Evolutionary conservation across 2,113 vertebrate genomes (phyloP).

Genomic region (Cygnus buccinator): DNA sequence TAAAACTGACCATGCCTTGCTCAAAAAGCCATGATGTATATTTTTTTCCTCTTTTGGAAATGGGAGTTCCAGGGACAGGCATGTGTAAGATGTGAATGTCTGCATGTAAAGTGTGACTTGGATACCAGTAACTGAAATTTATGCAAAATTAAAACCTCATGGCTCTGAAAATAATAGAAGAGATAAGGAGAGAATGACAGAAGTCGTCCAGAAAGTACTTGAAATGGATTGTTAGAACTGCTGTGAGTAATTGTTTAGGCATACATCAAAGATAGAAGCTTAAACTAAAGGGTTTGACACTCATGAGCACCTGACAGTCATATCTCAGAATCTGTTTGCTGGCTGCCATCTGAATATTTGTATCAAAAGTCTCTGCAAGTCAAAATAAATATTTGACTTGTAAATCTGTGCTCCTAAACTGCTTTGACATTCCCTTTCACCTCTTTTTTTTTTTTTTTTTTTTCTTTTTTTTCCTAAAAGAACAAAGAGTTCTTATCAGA

Average conservation of each 20-base stretch:
- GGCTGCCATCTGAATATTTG: neutral
- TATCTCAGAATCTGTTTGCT: constrained; percentile 17
- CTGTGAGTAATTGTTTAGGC: neutral
- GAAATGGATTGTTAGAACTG: neutral
- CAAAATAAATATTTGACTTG: constrained; percentile 42
- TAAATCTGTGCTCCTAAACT: neutral
- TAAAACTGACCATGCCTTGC: neutral
- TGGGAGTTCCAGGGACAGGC: neutral
- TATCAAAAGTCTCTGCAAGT: constrained; percentile 30
- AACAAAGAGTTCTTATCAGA: neutral
- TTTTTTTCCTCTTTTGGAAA: neutral
- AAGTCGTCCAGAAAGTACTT: neutral
- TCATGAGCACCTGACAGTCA: neutral
- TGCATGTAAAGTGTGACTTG: neutral
- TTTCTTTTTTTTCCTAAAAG: neutral
- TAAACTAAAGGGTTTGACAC: neutral
- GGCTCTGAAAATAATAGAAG: neutral
- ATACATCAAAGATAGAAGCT: neutral
- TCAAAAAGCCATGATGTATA: neutral
- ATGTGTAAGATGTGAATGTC: neutral
- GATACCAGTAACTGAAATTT: neutral
- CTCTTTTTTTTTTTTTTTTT: neutral
- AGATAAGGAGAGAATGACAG: neutral
- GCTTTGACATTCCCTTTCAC: neutral
- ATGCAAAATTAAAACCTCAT: neutral